phyloP scores from a whole-genome alignment of 1,140 invertebrate species.

The Psilanteris sp. region DNA sequence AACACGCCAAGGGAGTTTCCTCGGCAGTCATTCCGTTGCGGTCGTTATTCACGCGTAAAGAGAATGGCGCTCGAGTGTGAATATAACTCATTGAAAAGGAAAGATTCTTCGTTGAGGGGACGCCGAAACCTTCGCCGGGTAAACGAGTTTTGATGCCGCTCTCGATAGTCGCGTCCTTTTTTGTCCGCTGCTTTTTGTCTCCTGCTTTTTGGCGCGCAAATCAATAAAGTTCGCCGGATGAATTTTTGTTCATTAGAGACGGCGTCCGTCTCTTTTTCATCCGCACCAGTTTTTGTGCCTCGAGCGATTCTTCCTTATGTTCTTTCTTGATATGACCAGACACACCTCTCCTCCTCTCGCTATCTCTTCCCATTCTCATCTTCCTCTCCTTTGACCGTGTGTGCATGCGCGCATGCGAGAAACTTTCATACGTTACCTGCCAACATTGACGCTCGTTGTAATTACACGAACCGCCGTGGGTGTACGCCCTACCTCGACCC shows the following conservation, averaged over 20 bases:
- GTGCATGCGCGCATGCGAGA: slow-evolving; percentile 52
- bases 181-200: slow-evolving; percentile 12
- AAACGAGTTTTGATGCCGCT: slow-evolving; percentile 49
- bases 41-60: slow-evolving; percentile 61
- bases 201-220: slow-evolving; percentile 10
- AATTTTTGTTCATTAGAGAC: slow-evolving; percentile 48
- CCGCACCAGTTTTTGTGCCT: slow-evolving; percentile 22
- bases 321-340: slow-evolving; percentile 54
- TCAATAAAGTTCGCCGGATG: slow-evolving; percentile 46
- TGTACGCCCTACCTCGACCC: slow-evolving; percentile 64
- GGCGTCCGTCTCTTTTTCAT: slow-evolving; percentile 23
- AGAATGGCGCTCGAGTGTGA: slow-evolving; percentile 57
- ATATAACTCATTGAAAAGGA: slow-evolving; percentile 63
- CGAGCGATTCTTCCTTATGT: slow-evolving; percentile 53
- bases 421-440: slow-evolving; percentile 66
- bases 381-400: slow-evolving; percentile 14
- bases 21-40: slow-evolving; percentile 35
- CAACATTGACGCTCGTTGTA: slow-evolving; percentile 68
- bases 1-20: slow-evolving; percentile 38
- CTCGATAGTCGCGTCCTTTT: slow-evolving; percentile 16
- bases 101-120: slow-evolving; percentile 51
- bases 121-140: slow-evolving; percentile 20
- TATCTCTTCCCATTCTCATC: slow-evolving; percentile 34
- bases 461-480: slow-evolving; percentile 70
- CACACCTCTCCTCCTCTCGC: slow-evolving; percentile 48